phyloP scores from a whole-genome alignment of 2,888 invertebrate species.

The Odontomyia ornata region DNA sequence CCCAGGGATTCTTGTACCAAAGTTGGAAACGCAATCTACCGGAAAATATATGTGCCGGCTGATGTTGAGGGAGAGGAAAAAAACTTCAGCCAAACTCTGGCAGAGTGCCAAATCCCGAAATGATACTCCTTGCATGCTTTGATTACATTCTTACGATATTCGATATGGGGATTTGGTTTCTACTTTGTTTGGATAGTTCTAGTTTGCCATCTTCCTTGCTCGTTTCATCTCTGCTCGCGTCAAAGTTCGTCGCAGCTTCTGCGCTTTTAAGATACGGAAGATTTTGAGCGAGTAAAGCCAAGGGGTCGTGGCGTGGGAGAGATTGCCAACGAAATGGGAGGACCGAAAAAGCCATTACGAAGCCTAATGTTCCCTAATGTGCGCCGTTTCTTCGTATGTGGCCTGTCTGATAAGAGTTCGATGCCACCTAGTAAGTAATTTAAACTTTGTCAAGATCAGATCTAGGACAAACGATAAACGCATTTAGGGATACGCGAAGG shows the following conservation, averaged over 20 bases:
- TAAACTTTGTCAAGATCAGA: slow-evolving; percentile 20
- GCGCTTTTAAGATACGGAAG: neutral
- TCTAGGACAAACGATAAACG: slow-evolving; percentile 23
- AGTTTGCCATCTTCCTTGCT: slow-evolving; percentile 2
- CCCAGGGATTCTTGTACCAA: neutral
- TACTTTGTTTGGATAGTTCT: slow-evolving; percentile 15
- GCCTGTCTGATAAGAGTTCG: slow-evolving; percentile 8
- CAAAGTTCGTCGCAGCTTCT: no score
- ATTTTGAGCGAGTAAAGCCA: neutral
- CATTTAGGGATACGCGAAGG: neutral
- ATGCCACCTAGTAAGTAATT: slow-evolving; percentile 27
- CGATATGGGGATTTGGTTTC: slow-evolving; percentile 44
- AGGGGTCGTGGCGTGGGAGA: neutral
- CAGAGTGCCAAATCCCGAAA: slow-evolving; percentile 42
- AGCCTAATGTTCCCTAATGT: slow-evolving; percentile 38
- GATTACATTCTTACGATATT: slow-evolving; percentile 45
- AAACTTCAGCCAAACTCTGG: slow-evolving; percentile 25
- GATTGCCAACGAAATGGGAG: neutral
- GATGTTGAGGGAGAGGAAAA: neutral
- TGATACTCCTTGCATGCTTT: slow-evolving; percentile 33
- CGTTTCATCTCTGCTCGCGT: neutral
- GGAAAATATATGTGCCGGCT: slow-evolving; percentile 13
- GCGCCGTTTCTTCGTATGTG: slow-evolving; percentile 10
- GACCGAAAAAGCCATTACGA: slow-evolving; percentile 28
- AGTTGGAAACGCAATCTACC: slow-evolving; percentile 17